phyloP scores from a whole-genome alignment of 2,797 vertebrate genomes.

The Valencia hispanica region DNA sequence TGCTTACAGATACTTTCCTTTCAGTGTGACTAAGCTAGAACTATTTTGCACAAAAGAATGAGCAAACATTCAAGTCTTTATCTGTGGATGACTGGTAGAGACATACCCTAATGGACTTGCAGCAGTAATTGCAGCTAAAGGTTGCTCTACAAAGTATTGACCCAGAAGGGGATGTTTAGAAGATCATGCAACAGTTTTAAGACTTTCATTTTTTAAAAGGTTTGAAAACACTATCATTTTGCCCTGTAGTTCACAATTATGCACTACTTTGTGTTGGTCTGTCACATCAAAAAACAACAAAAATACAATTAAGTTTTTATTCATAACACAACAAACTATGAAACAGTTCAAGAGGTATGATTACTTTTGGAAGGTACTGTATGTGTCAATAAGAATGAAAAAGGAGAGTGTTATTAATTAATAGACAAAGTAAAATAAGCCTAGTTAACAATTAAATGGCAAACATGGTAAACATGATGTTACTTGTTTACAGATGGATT shows the following conservation, averaged over 20 bases:
- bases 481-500: slow-evolving; percentile 31
- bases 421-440: slow-evolving; percentile 43
- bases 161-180: not conserved
- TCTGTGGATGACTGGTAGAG: not conserved
- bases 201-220: not conserved
- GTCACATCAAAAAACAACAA: not conserved
- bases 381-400: slow-evolving; percentile 42
- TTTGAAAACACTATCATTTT: not conserved
- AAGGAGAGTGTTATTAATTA: slow-evolving; percentile 13
- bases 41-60: not conserved
- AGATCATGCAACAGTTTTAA: not conserved
- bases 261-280: not conserved
- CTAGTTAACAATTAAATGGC: slow-evolving; percentile 43
- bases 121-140: not conserved
- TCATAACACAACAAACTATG: not conserved
- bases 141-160: not conserved
- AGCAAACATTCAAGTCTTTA: not conserved
- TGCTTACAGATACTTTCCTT: not conserved
- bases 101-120: not conserved
- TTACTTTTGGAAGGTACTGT: not conserved
- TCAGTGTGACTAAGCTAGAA: not conserved
- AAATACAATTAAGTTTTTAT: not conserved
- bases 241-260: not conserved
- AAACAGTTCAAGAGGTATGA: not conserved
- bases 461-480: slow-evolving; percentile 38